A percentile compares a stretch with the other conserved stretches of the same genome.
phyloP scores from a whole-genome alignment of 2,888 invertebrate species.

The Physocephala rufipes region DNA sequence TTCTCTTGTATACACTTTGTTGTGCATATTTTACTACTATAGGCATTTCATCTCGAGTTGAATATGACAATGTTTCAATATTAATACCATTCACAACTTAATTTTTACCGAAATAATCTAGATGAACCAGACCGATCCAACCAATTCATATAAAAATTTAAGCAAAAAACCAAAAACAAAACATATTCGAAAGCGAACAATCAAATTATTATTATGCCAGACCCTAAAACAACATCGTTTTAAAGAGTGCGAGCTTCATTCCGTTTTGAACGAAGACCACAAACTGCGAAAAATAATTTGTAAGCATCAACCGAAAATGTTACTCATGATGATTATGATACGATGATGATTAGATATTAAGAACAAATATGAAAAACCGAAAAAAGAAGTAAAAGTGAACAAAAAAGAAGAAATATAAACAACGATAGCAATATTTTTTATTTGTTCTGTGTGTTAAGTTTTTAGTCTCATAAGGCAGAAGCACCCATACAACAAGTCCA shows the following conservation, averaged over 20 bases:
- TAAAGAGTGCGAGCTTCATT: too few relatives aligned
- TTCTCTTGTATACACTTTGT: too few relatives aligned
- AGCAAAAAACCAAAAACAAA: not conserved
- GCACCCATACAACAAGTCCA: slow-evolving; percentile 8
- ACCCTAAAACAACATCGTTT: not conserved
- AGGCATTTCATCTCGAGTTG: not conserved
- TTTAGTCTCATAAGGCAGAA: slow-evolving; percentile 14
- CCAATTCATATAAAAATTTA: not conserved
- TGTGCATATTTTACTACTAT: too few relatives aligned
- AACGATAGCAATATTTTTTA: not conserved
- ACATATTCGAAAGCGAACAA: slow-evolving; percentile 2
- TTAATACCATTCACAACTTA: slow-evolving; percentile 5
- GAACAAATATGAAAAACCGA: not conserved
- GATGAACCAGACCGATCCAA: not conserved
- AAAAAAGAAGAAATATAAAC: not conserved
- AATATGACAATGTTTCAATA: not conserved
- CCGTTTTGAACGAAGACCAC: slow-evolving; percentile 40
- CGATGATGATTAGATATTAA: slow-evolving; percentile 6
- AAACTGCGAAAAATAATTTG: slow-evolving; percentile 50
- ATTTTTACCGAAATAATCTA: not conserved
- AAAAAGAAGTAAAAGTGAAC: not conserved
- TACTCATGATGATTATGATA: not conserved
- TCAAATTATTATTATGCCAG: not conserved
- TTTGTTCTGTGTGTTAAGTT: slow-evolving; percentile 17
- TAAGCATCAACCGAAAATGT: slow-evolving; percentile 10